Evolutionary conservation across 2,888 invertebrate species (phyloP), one percentile per base, ranked within the genome.

Genomic region (Esperia sulphurella): DNA sequence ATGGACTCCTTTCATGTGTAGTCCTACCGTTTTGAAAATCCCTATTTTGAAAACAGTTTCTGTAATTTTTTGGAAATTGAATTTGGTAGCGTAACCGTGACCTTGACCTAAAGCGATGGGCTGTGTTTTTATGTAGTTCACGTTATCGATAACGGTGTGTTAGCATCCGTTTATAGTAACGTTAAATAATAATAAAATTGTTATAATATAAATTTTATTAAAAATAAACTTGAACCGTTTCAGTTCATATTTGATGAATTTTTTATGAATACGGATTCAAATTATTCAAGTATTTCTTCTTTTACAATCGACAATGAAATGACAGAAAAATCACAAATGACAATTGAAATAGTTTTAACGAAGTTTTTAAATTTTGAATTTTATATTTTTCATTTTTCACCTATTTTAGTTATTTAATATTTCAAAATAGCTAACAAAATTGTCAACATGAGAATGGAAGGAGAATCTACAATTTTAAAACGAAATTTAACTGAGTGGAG

Each of bases 401-500:
- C n/a, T n/a, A n/a, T n/a, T n/a, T n/a, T n/a, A n/a, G 21, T 35
- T n/a, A 42, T 48, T 47, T 33, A n/a, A 7, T 14, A 14, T 43
- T 45, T 33, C 7, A 31, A 12, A 40, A 29, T 29, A 1, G 31
- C 38, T 42, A 14, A 8, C 10, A 43, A 35, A 51, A 45, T 41
- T 45, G 49, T 53, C 48, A 67, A 10, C 43, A 80, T 79, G 75
- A 82, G 82, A 79, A 86, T 88, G 86, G 86, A 85, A 68, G 86
- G 86, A 37, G 88, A 87, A 73, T 67, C 65, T 31, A 58, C 71
- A 28, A 56, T 63, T 9, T 54, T 86, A 8, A 83, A 82, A 58
- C 79, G 62, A 65, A 86, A 84, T 71, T 71, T 89, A 58, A 80
- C 80, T n/a, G 85, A 88, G 55, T 89, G 89, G 89, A 71, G 79